Evolutionary conservation across 2,797 vertebrate species (phyloP).

Genomic region (Picus viridis): DNA sequence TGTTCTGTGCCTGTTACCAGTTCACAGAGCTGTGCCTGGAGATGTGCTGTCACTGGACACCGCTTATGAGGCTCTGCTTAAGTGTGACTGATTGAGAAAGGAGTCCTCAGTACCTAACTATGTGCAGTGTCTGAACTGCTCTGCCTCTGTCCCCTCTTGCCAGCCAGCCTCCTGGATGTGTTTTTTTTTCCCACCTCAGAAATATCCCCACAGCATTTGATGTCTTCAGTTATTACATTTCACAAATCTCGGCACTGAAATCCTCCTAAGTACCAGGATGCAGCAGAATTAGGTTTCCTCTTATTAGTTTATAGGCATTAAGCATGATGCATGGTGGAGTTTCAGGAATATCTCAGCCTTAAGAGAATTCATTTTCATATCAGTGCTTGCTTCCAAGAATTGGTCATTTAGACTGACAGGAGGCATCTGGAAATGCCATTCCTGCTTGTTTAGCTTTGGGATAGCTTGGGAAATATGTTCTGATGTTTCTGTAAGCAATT

Average conservation of each 20-base stretch:
- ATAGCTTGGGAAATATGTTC: neutral
- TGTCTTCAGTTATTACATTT: neutral
- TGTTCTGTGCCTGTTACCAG: too few species aligned
- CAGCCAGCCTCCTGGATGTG: neutral
- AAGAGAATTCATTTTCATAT: conserved; percentile 28
- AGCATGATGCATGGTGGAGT: neutral
- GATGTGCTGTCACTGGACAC: rapidly evolving
- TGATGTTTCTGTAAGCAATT: neutral
- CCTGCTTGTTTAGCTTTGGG: neutral
- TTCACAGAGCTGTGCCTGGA: neutral
- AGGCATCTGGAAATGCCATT: neutral
- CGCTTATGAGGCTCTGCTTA: neutral
- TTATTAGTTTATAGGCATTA: conserved; percentile 41
- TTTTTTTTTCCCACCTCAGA: neutral
- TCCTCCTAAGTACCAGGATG: neutral
- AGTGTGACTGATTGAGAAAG: neutral
- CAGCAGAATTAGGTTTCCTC: conserved; percentile 2
- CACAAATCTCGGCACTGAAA: conserved; percentile 27
- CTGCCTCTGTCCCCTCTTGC: neutral
- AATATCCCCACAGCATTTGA: neutral
- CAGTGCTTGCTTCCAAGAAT: conserved; percentile 14
- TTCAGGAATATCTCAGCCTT: conserved; percentile 19
- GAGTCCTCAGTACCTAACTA: too few species aligned
- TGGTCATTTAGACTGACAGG: neutral
- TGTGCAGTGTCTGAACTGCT: neutral